Evolutionary conservation across 2,888 invertebrate species (phyloP), one percentile per base, ranked within the genome.

Genomic region (Hypselothyrea guttata): DNA sequence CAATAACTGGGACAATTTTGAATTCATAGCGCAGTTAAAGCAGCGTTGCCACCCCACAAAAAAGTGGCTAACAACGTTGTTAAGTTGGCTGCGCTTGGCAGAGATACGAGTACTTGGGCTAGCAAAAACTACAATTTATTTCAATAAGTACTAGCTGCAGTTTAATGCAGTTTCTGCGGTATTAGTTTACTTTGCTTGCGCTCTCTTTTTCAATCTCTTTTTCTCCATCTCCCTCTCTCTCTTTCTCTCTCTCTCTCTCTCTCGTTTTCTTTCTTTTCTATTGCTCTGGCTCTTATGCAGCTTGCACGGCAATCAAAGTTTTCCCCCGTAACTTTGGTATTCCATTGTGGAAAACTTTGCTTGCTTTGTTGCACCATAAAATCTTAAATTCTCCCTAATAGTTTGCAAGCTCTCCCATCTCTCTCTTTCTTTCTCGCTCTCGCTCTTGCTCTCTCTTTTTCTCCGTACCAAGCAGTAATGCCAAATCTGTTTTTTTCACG

Each of bases 321-420:
- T 28, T 11, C 13, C 35, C 16, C 1, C 37, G 16, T 37, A 30
- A 42, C 13, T 18, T 27, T 46, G 27, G 11, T 27, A 56, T 66
- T 40, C 57, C 37, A 40, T 54, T 65, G 13, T 42, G 38, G 28
- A 37, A 53, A 65, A 64, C 47, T 60, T 71, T 71, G 53, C 42
- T 15, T 15, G 49, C 42, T 7, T 18, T 45, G 9, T 63, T 33
- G n/a, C 40, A 33, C 12, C 28, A 46, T 47, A 41, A 54, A 67
- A 46, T 27, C 51, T 38, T 47, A 60, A 51, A 71, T 71, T 71
- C 55, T 60, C 22, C 66, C 8, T 65, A 65, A 71, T 60, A 69
- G 60, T 65, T 71, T 52, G 57, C 16, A 13, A 34, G 46, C 9
- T 69, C 51, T 30, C 3, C 30, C 8, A 13, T 33, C 53, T 5